A percentile compares a stretch with the other conserved stretches of the same genome.
Evolutionary conservation across 2,888 invertebrate species (phyloP).

Genomic region (Harmothoe impar): DNA sequence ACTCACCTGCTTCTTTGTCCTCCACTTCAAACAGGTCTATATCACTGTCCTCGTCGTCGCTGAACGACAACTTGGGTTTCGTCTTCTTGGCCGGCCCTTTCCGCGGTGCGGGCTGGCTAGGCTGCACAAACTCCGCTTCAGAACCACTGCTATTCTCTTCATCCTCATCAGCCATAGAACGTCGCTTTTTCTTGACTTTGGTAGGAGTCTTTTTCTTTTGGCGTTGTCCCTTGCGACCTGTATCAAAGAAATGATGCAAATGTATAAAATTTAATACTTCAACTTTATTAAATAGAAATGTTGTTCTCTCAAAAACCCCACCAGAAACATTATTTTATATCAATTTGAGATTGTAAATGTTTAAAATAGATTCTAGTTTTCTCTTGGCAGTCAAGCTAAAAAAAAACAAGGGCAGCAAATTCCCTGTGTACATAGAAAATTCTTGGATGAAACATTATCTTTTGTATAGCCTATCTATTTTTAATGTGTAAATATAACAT

Average conservation of each 20-base stretch:
- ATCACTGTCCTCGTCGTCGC: constrained; percentile 75
- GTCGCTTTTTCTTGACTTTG: background rate
- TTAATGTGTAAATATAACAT: no score
- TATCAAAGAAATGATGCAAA: background rate
- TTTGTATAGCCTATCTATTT: no score
- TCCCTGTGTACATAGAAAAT: no score
- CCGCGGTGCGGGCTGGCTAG: background rate
- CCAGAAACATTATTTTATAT: no score
- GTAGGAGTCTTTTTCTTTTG: background rate
- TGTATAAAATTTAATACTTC: no score
- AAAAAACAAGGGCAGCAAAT: no score
- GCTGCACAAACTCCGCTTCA: background rate
- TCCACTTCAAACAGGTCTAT: constrained; percentile 44
- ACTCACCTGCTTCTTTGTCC: constrained; percentile 26
- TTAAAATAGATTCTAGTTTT: no score
- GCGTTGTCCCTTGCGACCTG: constrained; percentile 26
- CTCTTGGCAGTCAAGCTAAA: no score
- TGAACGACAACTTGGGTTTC: constrained; percentile 72
- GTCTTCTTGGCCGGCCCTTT: background rate
- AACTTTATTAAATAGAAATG: no score
- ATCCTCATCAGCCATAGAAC: constrained; percentile 47
- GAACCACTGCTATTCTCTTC: background rate
- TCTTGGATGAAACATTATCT: no score
- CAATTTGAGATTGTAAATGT: no score
- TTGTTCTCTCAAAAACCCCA: no score